These are phyloP conservation scores for Puffinus mauretanicus DNA, from an alignment of 2,113 vertebrate species.

Conservation along the genomic window DNA sequence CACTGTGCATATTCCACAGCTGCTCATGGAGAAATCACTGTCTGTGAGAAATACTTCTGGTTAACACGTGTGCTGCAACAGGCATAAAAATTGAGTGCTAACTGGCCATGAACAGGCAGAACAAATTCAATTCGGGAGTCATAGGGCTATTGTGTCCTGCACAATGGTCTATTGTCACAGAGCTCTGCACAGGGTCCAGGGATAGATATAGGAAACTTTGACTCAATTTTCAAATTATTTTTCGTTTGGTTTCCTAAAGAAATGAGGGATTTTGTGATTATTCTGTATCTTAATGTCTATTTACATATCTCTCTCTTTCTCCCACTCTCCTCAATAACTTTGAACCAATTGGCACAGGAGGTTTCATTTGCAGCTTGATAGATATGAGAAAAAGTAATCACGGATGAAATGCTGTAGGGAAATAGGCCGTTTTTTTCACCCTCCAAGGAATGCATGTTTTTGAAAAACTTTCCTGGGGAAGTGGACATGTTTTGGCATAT, in stretches of 20 bases:
- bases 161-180: neutral
- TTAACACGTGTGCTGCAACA: neutral
- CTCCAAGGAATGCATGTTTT: neutral
- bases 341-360: neutral
- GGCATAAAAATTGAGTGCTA: conserved; percentile 45
- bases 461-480: neutral
- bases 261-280: neutral
- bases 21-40: conserved; percentile 49
- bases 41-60: conserved; percentile 46
- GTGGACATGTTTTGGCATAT: neutral
- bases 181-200: neutral
- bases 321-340: neutral
- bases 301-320: neutral
- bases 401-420: neutral
- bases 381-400: neutral
- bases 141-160: neutral
- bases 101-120: conserved; percentile 44
- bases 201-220: neutral
- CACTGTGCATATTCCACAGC: conserved; percentile 9
- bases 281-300: neutral
- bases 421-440: neutral
- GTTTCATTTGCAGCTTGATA: neutral
- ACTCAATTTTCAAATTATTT: conserved; percentile 19
- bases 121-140: conserved; percentile 41
- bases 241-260: neutral